Evolutionary conservation across 2,113 vertebrate genomes (phyloP).

Genomic region (Bostrychus sinensis): DNA sequence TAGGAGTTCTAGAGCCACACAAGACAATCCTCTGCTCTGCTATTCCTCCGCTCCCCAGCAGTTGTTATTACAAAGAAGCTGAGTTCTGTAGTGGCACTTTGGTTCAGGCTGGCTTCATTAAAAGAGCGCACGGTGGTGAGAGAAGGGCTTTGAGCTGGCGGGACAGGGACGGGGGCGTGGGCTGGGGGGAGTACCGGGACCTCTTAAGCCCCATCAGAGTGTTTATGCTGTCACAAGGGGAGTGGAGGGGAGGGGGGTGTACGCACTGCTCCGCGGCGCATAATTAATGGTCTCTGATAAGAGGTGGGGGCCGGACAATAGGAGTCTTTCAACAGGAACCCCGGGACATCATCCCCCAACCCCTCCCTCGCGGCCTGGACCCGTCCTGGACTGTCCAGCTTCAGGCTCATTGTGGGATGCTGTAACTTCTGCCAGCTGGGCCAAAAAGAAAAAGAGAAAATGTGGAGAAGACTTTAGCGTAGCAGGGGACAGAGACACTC

Average conservation of each 20-base stretch:
- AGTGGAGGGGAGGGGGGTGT: slow-evolving; percentile 26
- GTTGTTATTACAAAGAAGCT: slow-evolving; percentile 25
- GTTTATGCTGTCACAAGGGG: slow-evolving; percentile 56
- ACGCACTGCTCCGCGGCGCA: slow-evolving; percentile 83
- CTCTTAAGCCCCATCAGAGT: slow-evolving; percentile 41
- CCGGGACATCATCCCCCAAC: slow-evolving; percentile 36
- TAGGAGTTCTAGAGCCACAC: slow-evolving; percentile 9
- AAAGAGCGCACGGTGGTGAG: slow-evolving; percentile 43
- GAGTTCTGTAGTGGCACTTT: slow-evolving; percentile 39
- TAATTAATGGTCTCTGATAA: slow-evolving; percentile 96
- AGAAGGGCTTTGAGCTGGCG: slow-evolving; percentile 16
- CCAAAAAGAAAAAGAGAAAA: slow-evolving; percentile 67
- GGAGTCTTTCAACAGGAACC: slow-evolving; percentile 86
- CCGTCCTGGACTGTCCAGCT: slow-evolving; percentile 78
- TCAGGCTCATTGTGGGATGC: slow-evolving; percentile 88
- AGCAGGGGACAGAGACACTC: slow-evolving; percentile 83
- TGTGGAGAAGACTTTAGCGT: slow-evolving; percentile 81
- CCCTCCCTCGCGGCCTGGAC: slow-evolving; percentile 47
- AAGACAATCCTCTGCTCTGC: slow-evolving; percentile 19
- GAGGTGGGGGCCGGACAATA: slow-evolving; percentile 88
- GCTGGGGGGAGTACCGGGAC: not conserved
- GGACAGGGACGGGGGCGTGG: slow-evolving; percentile 20
- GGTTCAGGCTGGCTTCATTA: slow-evolving; percentile 61
- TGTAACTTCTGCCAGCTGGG: slow-evolving; percentile 95
- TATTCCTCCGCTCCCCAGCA: slow-evolving; percentile 23